phyloP scores from a whole-genome alignment of 1,140 invertebrate genomes.

The Vanessa tameamea region DNA sequence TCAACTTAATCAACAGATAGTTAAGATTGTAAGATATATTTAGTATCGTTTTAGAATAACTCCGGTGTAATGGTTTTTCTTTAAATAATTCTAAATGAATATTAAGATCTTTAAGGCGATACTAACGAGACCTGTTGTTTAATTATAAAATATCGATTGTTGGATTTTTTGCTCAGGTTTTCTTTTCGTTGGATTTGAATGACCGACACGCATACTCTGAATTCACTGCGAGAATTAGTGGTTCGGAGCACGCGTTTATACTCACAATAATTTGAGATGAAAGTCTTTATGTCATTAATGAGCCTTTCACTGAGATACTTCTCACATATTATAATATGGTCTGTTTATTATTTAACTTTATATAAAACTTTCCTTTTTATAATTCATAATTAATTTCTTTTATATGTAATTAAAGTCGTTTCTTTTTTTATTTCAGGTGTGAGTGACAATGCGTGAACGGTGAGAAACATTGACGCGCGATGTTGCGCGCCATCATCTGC shows the following conservation, averaged over 20 bases:
- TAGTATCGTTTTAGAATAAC: no score
- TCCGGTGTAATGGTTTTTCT: no score
- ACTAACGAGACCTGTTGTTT: not conserved
- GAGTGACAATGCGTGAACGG: constrained; percentile 74
- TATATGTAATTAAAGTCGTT: not conserved
- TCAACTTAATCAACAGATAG: not conserved
- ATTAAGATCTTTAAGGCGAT: not conserved
- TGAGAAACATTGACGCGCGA: constrained; percentile 63
- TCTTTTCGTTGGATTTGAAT: not conserved
- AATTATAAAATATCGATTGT: not conserved
- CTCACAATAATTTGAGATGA: constrained; percentile 16
- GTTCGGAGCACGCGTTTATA: constrained; percentile 15
- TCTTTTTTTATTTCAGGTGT: constrained; percentile 59
- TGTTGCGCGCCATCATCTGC: constrained; percentile 63
- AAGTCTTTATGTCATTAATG: constrained; percentile 5
- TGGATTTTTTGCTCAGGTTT: constrained; percentile 1
- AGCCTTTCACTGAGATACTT: constrained; percentile 15
- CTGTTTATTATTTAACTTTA: constrained; percentile 9
- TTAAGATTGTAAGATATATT: no score
- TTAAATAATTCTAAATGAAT: not conserved
- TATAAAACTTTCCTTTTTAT: constrained; percentile 2
- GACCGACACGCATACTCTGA: constrained; percentile 15
- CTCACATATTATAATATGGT: constrained; percentile 13
- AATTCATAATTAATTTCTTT: not conserved
- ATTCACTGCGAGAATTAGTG: not conserved